Conservation (phyloP, 2,888 invertebrate species). For the Sycophila texana region DNA sequence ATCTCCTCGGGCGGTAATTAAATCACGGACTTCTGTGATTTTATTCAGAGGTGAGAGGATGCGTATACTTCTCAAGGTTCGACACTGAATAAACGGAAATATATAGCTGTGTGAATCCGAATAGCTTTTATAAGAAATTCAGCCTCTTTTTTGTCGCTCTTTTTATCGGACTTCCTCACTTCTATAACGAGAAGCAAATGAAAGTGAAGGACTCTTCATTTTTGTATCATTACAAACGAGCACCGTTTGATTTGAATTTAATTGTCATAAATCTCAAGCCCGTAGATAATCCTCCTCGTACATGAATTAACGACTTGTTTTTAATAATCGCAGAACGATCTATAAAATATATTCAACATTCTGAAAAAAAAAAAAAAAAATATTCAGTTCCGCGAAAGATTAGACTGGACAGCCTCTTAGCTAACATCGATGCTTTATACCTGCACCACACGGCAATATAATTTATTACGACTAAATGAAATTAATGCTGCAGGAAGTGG, state of each 20-base stretch:
- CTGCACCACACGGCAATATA: too few species aligned
- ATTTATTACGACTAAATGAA: too few species aligned
- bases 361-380: too few species aligned
- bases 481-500: too few species aligned
- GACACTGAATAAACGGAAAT: constrained; percentile 19
- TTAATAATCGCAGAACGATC: background rate
- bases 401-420: too few species aligned
- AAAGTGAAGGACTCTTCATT: constrained; percentile 6
- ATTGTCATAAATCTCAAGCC: constrained; percentile 18
- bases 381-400: too few species aligned
- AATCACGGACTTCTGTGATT: background rate
- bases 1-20: constrained; percentile 43
- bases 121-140: constrained; percentile 34
- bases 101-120: background rate
- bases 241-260: constrained; percentile 18
- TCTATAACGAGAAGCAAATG: constrained; percentile 21
- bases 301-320: background rate
- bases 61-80: constrained; percentile 22
- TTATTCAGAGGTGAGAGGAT: constrained; percentile 31
- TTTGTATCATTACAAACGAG: background rate
- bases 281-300: too few species aligned
- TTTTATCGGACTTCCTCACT: constrained; percentile 9
- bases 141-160: constrained; percentile 3
- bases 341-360: background rate
- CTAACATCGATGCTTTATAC: too few species aligned